Base-by-base conservation (phyloP, 2,888 invertebrate species). In the Drosophila dives region DNA sequence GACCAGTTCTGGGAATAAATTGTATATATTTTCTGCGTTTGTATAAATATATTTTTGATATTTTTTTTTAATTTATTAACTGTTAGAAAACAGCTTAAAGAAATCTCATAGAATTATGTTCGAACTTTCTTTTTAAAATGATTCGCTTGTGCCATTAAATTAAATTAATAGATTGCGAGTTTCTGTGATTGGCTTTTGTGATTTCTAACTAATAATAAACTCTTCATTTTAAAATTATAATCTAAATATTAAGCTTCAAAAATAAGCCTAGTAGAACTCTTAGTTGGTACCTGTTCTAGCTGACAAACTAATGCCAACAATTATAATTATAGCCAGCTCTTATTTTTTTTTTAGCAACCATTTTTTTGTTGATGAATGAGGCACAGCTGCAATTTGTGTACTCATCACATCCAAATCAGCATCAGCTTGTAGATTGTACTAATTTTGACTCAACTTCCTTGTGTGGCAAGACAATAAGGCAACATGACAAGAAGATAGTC, bases 381-480 rank as follows among this genome's bases (percentile, higher is more conserved):
- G 6, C 11, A 23, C 53, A 62, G 15, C 29, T 65, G 53, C 7
- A 53, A 4, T 17, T 32, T 20, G 23, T 15, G 53, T 38, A 42
- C 48, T 54, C 10, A 23, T 45, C 55, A 3, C 45, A 23, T 64
- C 53, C 65, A 33, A 62, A 20, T 54, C 45, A 69, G 63, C 64
- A 67, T 66, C 38, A 23, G 36, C 71, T 83, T 81, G 65, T 38
- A 72, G 70, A 80, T 77, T 75, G 80, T 68, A 71, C 64, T 66
- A 64, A 71, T 80, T 77, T 45, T 12, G 71, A 55, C 48, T 48
- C 56, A 70, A 70, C 67, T 76, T 72, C 64, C 59, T 69, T 55
- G 65, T 58, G 55, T 38, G 59, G 49, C 17, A 11, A 38, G 53
- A 12, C 11, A 45, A 66, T 67, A 34, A 71, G 56, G 56, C 15